These are phyloP conservation scores for Spodoptera picta DNA, from an alignment of 2,888 invertebrate species.

Conservation along the genomic window DNA sequence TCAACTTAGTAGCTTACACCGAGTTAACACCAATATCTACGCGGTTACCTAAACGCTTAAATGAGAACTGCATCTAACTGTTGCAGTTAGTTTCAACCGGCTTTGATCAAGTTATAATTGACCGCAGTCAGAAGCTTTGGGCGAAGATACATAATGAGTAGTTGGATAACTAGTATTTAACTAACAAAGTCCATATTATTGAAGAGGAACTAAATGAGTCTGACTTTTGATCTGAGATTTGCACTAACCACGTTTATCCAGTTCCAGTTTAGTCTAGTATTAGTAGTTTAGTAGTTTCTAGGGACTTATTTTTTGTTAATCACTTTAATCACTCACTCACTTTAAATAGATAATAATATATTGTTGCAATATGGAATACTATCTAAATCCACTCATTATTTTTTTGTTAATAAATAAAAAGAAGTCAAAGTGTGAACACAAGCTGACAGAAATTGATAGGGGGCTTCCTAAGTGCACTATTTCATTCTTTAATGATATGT, in stretches of 20 bases:
- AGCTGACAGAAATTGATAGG: too few species aligned
- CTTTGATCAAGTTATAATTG: constrained; percentile 39
- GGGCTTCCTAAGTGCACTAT: constrained; percentile 15
- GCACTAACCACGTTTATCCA: neutral
- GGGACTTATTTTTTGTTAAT: too few species aligned
- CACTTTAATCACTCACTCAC: too few species aligned
- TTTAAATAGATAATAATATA: too few species aligned
- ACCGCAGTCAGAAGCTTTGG: constrained; percentile 34
- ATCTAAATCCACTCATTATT: too few species aligned
- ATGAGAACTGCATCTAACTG: constrained; percentile 4
- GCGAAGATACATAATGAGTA: constrained; percentile 18
- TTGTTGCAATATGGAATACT: too few species aligned
- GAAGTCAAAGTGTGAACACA: too few species aligned
- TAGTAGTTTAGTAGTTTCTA: neutral
- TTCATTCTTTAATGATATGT: constrained; percentile 2
- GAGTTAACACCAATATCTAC: constrained; percentile 10
- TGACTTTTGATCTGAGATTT: neutral
- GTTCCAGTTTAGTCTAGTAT: neutral
- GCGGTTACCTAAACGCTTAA: constrained; percentile 19
- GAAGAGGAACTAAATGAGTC: constrained; percentile 1
- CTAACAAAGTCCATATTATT: constrained; percentile 15
- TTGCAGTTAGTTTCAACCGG: too few species aligned
- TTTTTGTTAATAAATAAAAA: too few species aligned
- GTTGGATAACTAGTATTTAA: constrained; percentile 14
- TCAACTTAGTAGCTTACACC: constrained; percentile 9